Conservation (phyloP, 2,888 invertebrate species). For the Lepidochrysops patricia region DNA sequence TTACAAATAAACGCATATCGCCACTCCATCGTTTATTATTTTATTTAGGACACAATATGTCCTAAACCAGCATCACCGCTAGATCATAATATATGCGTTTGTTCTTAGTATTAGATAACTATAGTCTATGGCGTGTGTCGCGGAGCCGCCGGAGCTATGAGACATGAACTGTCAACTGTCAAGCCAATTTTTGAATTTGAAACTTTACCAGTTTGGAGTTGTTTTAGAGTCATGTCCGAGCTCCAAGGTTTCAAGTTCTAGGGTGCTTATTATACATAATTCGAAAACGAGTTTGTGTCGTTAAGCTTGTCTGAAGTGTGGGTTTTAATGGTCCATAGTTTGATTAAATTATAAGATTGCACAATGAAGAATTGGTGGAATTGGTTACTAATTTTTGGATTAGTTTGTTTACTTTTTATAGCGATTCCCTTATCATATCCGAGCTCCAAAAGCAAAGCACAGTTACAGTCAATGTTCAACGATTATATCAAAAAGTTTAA, state of each 20-base stretch:
- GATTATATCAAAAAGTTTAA: conserved; percentile 69
- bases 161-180: too few species aligned
- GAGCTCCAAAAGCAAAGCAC: conserved; percentile 32
- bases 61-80: too few species aligned
- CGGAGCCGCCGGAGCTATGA: too few species aligned
- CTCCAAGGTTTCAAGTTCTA: neutral
- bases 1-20: too few species aligned
- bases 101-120: too few species aligned
- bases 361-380: conserved; percentile 64
- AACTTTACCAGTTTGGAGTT: conserved; percentile 16
- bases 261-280: neutral
- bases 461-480: conserved; percentile 54
- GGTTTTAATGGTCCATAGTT: neutral
- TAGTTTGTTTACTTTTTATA: conserved; percentile 53
- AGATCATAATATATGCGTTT: too few species aligned
- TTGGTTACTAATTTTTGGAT: conserved; percentile 45
- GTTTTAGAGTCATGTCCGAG: too few species aligned
- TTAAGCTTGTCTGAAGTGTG: neutral
- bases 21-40: too few species aligned
- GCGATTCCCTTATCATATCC: conserved; percentile 46
- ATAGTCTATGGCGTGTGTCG: too few species aligned
- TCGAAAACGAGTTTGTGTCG: neutral
- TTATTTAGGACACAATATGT: too few species aligned
- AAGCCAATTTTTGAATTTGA: neutral
- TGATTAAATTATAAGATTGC: conserved; percentile 19